A percentile compares a stretch with the other conserved stretches of the same genome.
phyloP scores from a whole-genome alignment of 2,797 vertebrate species.

The Pipistrellus nathusii region DNA sequence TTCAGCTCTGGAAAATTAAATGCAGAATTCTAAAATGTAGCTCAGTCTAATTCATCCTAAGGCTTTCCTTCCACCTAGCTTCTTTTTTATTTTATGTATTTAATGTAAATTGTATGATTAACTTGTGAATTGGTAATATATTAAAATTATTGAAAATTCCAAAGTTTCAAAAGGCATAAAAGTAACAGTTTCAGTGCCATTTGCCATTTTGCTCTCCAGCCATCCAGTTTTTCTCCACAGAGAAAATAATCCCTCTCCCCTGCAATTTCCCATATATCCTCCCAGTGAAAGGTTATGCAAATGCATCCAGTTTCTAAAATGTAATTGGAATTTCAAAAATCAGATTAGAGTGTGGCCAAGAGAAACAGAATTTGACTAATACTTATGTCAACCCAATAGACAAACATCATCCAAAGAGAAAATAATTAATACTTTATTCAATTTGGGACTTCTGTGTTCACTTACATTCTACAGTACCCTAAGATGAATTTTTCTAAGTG shows the following conservation, averaged over 20 bases:
- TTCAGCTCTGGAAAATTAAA: constrained; percentile 48
- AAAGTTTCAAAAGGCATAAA: constrained; percentile 11
- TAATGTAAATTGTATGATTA: constrained; percentile 16
- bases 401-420: not conserved
- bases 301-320: not conserved
- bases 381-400: not conserved
- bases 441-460: not conserved
- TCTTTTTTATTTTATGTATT: constrained; percentile 34
- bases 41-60: not conserved
- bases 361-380: constrained; percentile 11
- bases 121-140: constrained; percentile 44
- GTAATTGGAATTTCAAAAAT: constrained; percentile 40
- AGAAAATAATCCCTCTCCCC: not conserved
- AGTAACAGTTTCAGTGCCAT: not conserved
- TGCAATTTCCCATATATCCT: not conserved
- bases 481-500: not conserved
- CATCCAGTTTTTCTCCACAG: not conserved
- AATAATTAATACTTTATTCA: constrained; percentile 17
- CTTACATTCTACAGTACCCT: not conserved
- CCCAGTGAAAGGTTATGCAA: constrained; percentile 4
- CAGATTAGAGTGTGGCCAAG: constrained; percentile 21
- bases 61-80: not conserved
- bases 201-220: not conserved
- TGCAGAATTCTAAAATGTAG: constrained; percentile 36
- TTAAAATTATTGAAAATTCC: constrained; percentile 29